Conservation (phyloP, 2,797 vertebrate genomes). For the Euthynnus affinis region DNA sequence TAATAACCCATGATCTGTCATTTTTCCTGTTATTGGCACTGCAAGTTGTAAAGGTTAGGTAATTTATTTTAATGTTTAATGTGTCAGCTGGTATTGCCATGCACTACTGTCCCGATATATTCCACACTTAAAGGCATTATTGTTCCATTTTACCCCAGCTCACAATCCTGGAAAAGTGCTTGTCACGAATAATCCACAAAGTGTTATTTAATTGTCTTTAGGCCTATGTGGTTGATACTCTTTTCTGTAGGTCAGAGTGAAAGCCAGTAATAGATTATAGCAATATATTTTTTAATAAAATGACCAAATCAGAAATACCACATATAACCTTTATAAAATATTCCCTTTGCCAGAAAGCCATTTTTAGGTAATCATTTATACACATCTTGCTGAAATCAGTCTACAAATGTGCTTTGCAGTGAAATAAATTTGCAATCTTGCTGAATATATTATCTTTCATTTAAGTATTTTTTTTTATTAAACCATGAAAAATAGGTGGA, state of each 20-base stretch:
- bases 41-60: conserved; percentile 90
- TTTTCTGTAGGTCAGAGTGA: conserved; percentile 44
- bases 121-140: conserved; percentile 84
- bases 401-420: conserved; percentile 50
- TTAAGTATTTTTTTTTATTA: conserved; percentile 26
- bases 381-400: conserved; percentile 50
- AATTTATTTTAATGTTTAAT: conserved; percentile 90
- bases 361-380: conserved; percentile 55
- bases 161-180: conserved; percentile 81
- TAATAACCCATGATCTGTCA: conserved; percentile 90
- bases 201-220: conserved; percentile 75
- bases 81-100: conserved; percentile 85
- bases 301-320: conserved; percentile 19
- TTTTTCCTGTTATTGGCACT: conserved; percentile 88
- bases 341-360: conserved; percentile 29
- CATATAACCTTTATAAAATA: conserved; percentile 14
- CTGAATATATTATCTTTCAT: conserved; percentile 57
- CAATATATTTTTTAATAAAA: conserved; percentile 24
- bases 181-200: conserved; percentile 82
- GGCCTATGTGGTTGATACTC: conserved; percentile 28
- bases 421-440: conserved; percentile 60
- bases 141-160: conserved; percentile 82
- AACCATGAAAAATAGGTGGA: conserved; percentile 68
- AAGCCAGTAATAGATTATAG: conserved; percentile 45
- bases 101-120: conserved; percentile 81